Evolutionary conservation across 2,797 vertebrate genomes (phyloP).

Genomic region (Vireo griseus): DNA sequence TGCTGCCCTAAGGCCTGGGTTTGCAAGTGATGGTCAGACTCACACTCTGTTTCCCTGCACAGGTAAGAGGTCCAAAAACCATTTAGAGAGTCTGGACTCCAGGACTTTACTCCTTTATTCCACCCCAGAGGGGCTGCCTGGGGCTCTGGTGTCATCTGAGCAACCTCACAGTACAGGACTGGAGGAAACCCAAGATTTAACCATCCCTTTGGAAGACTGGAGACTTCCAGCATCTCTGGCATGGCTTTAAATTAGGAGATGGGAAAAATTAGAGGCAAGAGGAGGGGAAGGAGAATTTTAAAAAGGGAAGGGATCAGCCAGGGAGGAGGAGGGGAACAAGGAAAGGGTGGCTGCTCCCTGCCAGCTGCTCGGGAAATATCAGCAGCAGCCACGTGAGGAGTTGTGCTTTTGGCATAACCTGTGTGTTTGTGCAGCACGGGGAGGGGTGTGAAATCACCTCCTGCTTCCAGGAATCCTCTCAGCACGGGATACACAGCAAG

Average conservation of each 20-base stretch:
- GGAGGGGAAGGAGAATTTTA: background rate
- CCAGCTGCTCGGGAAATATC: background rate
- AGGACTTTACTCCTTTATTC: background rate
- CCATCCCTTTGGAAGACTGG: background rate
- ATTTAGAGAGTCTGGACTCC: background rate
- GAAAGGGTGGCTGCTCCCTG: background rate
- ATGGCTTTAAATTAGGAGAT: background rate
- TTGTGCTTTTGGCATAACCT: background rate
- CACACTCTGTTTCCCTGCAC: background rate
- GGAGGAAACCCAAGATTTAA: background rate
- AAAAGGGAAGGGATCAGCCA: background rate
- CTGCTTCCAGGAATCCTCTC: slow-evolving; percentile 26
- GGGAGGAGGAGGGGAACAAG: background rate
- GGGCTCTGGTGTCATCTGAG: background rate
- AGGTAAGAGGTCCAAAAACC: background rate
- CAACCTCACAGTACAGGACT: background rate
- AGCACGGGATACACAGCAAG: background rate
- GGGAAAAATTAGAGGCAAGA: background rate
- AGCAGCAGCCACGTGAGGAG: background rate
- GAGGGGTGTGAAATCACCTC: background rate
- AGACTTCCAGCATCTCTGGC: background rate
- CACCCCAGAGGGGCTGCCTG: background rate
- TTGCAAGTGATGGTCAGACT: background rate
- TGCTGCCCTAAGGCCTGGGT: background rate
- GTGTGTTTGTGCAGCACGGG: background rate